Conservation (phyloP, 2,888 invertebrate genomes). For the Dynastes tityus region DNA sequence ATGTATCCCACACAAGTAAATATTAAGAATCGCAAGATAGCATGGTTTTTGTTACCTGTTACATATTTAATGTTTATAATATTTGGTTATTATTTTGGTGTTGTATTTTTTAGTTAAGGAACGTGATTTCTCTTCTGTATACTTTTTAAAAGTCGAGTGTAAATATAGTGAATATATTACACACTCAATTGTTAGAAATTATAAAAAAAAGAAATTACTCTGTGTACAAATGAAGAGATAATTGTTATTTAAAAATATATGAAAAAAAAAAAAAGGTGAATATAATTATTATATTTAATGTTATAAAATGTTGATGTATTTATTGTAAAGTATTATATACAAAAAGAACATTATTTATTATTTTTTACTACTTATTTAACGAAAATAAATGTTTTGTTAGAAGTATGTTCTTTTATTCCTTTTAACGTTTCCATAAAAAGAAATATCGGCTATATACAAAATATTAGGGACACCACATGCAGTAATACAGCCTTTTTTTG, state of each 20-base stretch:
- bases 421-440: background rate
- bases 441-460: too few species aligned
- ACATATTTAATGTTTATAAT: background rate
- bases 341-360: conserved; percentile 49
- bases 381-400: conserved; percentile 59
- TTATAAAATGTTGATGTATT: conserved; percentile 49
- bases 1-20: conserved; percentile 22
- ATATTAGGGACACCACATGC: too few species aligned
- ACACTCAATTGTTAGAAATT: background rate
- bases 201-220: background rate
- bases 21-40: background rate
- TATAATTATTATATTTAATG: conserved; percentile 42
- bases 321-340: conserved; percentile 50
- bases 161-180: conserved; percentile 12
- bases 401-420: conserved; percentile 21
- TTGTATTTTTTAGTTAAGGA: conserved; percentile 14
- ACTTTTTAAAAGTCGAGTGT: background rate
- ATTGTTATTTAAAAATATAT: conserved; percentile 16
- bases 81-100: conserved; percentile 23
- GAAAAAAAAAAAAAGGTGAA: background rate
- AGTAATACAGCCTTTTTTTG: too few species aligned
- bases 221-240: conserved; percentile 16
- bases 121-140: background rate
- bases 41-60: conserved; percentile 1
- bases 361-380: conserved; percentile 55